phyloP scores from a whole-genome alignment of 2,888 invertebrate genomes.

The Drosophila buzzatii region DNA sequence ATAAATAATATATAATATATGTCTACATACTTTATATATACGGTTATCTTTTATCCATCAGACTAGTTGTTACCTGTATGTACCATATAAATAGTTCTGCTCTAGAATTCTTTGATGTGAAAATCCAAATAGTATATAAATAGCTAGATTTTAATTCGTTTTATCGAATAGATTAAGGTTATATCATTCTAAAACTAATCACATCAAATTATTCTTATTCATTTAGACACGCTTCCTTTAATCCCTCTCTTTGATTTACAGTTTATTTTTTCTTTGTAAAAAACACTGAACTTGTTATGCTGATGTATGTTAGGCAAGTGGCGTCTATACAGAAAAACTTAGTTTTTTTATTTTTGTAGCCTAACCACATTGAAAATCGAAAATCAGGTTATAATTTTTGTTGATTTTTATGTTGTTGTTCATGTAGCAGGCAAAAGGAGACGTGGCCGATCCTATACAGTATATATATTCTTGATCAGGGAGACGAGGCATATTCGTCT shows the following conservation, averaged over 20 bases:
- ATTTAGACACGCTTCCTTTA: background rate
- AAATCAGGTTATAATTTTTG: too few species aligned
- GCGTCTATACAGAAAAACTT: background rate
- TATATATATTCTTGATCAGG: too few species aligned
- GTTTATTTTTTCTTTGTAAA: background rate
- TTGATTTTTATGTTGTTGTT: too few species aligned
- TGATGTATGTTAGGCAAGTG: background rate
- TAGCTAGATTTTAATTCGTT: constrained; percentile 4
- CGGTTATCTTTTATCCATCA: background rate
- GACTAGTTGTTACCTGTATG: background rate
- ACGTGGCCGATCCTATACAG: too few species aligned
- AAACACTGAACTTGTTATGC: background rate
- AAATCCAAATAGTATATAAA: background rate
- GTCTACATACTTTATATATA: background rate
- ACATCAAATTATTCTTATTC: background rate
- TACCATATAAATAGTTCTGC: constrained; percentile 1
- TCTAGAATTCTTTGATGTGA: background rate
- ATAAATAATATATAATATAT: constrained; percentile 1
- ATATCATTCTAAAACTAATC: background rate
- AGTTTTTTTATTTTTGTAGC: too few species aligned
- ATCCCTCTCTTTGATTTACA: background rate
- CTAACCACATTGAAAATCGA: too few species aligned
- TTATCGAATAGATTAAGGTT: constrained; percentile 6
- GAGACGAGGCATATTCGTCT: too few species aligned
- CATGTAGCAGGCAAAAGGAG: too few species aligned